These are phyloP conservation scores for Sphaerodactylus townsendi DNA, from an alignment of 2,113 vertebrate species.

Conservation along the genomic window DNA sequence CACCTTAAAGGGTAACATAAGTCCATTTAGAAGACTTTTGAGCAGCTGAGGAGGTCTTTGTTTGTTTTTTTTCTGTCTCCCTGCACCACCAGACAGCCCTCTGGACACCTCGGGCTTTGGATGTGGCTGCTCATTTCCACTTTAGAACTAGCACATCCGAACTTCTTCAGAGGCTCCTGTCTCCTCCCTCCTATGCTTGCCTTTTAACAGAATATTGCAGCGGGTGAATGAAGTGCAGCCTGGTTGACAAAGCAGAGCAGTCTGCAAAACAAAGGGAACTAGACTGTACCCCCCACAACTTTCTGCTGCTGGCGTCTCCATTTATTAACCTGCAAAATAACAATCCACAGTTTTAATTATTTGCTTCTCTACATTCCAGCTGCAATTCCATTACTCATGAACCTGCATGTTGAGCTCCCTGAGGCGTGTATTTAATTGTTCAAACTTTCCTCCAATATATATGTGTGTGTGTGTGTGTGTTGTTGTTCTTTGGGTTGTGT, in stretches of 20 bases:
- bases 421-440: conserved; percentile 20
- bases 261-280: background rate
- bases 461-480: too few relatives aligned
- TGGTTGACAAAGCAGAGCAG: background rate
- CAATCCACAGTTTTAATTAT: conserved; percentile 13
- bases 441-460: background rate
- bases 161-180: background rate
- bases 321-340: conserved; percentile 20
- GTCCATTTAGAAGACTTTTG: too few relatives aligned
- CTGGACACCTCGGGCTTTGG: too few relatives aligned
- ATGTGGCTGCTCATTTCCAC: too few relatives aligned
- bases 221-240: background rate
- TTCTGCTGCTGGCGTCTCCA: background rate
- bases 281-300: background rate
- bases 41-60: too few relatives aligned
- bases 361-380: background rate
- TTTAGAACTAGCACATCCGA: background rate
- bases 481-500: conserved; percentile 6
- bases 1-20: too few relatives aligned
- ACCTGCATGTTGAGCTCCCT: conserved; percentile 1
- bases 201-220: background rate
- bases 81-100: too few relatives aligned
- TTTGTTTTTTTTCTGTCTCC: too few relatives aligned
- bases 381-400: background rate
- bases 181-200: too few relatives aligned